Percentiles rank a stretch among this genome's conserved stretches.
phyloP scores from a whole-genome alignment of 2,113 vertebrate species.

The Halichoerus grypus region DNA sequence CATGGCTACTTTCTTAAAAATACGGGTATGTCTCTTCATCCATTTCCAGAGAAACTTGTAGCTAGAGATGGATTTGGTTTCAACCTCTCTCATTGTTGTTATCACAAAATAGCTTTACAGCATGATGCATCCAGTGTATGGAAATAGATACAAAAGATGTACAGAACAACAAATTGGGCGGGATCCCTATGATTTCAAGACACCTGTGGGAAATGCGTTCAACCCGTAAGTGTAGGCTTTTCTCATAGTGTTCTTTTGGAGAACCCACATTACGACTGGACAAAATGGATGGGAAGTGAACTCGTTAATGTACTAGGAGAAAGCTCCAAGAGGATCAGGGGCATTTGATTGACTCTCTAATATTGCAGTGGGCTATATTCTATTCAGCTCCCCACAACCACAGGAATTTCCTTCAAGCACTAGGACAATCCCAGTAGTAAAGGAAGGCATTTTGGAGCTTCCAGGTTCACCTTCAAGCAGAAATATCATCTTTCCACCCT shows the following conservation, averaged over 20 bases:
- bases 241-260: not conserved
- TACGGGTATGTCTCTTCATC: not conserved
- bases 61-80: not conserved
- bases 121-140: not conserved
- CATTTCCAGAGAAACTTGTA: conserved; percentile 30
- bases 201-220: not conserved
- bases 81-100: not conserved
- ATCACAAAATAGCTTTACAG: conserved; percentile 9
- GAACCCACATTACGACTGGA: not conserved
- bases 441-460: not conserved
- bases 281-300: not conserved
- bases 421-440: not conserved
- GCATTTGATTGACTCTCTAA: not conserved
- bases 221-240: not conserved
- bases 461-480: not conserved
- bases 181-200: not conserved
- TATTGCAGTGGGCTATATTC: not conserved
- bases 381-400: not conserved
- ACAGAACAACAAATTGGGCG: not conserved
- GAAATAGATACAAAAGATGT: not conserved
- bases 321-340: not conserved
- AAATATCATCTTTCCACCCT: not conserved
- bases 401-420: not conserved
- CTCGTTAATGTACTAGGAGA: not conserved
- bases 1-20: not conserved